These are phyloP conservation scores for Micoletzkya japonica DNA, from an alignment of 2,888 invertebrate species.

Conservation along the genomic window DNA sequence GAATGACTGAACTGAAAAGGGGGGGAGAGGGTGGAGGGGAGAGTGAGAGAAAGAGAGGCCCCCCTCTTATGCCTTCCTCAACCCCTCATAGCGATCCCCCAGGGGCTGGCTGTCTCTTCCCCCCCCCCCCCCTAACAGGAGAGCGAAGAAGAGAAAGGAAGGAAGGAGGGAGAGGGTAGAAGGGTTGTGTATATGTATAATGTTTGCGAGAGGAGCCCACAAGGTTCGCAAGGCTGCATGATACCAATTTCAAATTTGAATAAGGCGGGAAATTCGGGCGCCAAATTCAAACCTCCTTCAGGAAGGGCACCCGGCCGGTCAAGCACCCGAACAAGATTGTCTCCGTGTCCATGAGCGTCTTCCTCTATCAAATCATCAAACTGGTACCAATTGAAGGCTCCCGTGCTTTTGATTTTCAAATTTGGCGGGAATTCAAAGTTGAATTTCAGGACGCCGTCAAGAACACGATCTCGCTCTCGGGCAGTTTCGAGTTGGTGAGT, in stretches of 20 bases:
- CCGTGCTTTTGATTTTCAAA: not conserved
- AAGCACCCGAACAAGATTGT: slow-evolving; percentile 61
- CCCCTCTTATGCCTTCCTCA: not conserved
- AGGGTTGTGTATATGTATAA: too few species aligned
- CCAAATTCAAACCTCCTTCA: too few species aligned
- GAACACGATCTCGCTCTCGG: slow-evolving; percentile 62
- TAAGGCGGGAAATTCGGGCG: too few species aligned
- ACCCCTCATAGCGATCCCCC: too few species aligned
- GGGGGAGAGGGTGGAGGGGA: too few species aligned
- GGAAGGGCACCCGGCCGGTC: slow-evolving; percentile 59
- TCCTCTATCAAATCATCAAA: slow-evolving; percentile 62
- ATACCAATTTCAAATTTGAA: too few species aligned
- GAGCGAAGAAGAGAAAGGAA: slow-evolving; percentile 5
- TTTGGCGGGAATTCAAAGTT: not conserved
- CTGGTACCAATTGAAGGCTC: slow-evolving; percentile 41
- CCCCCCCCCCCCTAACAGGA: slow-evolving; percentile 1
- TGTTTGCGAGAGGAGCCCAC: too few species aligned
- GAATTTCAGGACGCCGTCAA: slow-evolving; percentile 59
- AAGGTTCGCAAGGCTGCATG: too few species aligned
- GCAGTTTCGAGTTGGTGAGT: slow-evolving; percentile 63
- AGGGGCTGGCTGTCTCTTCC: not conserved
- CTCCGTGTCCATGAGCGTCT: slow-evolving; percentile 58
- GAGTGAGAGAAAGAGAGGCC: too few species aligned
- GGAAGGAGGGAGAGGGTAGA: not conserved
- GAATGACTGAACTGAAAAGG: too few species aligned